phyloP scores from a whole-genome alignment of 2,888 invertebrate genomes.

The Erynnis tages region DNA sequence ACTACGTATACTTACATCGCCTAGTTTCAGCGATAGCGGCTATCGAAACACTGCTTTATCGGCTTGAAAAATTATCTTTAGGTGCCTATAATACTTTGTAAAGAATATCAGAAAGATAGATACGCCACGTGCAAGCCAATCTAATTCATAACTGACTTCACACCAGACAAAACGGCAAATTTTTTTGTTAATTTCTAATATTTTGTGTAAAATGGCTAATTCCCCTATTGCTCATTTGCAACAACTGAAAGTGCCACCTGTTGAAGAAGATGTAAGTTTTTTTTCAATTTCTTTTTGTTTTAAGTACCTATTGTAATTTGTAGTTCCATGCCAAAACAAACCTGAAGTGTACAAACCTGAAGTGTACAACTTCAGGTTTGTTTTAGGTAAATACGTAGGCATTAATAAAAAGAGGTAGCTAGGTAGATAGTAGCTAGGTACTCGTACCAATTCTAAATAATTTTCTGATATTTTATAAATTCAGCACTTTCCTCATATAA shows the following conservation, averaged over 20 bases:
- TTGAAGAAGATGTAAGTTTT: slow-evolving; percentile 52
- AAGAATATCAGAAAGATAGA: slow-evolving; percentile 6
- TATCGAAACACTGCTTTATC: slow-evolving; percentile 14
- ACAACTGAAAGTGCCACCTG: slow-evolving; percentile 46
- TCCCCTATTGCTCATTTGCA: slow-evolving; percentile 32
- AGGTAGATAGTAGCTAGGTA: no score
- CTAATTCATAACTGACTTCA: slow-evolving; percentile 10
- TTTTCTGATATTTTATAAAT: no score
- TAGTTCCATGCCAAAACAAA: background rate
- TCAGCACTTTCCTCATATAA: no score
- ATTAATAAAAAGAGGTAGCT: no score
- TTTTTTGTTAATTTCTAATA: slow-evolving; percentile 23
- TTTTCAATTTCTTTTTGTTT: slow-evolving; percentile 2
- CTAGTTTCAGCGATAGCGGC: background rate
- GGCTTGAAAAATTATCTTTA: slow-evolving; percentile 1
- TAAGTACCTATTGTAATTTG: background rate
- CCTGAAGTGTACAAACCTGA: no score
- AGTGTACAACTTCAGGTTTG: no score
- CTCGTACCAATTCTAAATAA: no score
- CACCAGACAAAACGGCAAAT: slow-evolving; percentile 30
- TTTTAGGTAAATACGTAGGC: no score
- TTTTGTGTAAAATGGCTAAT: slow-evolving; percentile 31
- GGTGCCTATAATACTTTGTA: background rate
- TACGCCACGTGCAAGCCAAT: background rate
- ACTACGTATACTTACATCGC: background rate